Evolutionary conservation across 2,797 vertebrate species (phyloP), one percentile per base, ranked within the genome.

Genomic region (Acanthurus leucopareius): DNA sequence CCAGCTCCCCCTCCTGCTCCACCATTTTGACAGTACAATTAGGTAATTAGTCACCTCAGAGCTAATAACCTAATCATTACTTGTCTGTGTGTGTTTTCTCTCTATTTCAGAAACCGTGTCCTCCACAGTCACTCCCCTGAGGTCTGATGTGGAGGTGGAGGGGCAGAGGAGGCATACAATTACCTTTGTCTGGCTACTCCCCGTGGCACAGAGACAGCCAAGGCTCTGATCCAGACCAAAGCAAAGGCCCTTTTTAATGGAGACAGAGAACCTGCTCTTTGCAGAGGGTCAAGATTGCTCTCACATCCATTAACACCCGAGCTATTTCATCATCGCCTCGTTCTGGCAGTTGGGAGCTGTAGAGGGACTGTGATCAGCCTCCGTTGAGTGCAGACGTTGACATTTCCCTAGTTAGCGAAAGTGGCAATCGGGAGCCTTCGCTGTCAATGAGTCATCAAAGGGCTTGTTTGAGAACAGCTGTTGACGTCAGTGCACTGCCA

Each of bases 41-140:
- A 94, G 92, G 74, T 93, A 94, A 95, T 96, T 96, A 95, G 94
- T 93, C 89, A 94, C 93, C 91, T 88, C 75, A 1, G 64, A 45
- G 76, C 90, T 95, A 95, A 96, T 95, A 93, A 94, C 89, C 92
- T 94, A 93, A 95, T 95, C 91, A 95, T 93, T 83, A 86, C 88
- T 85, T 84, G 91, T 88, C 91, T 83, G 78, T 79, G 86, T 83
- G 91, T 88, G 84, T 88, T 88, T 86, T 85, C 91, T 89, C 87
- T 92, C 80, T 15, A 82, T 92, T 92, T 93, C 83, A 85, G 87
- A 93, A 88, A 56, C 73, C 19, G 5, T 84, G 88, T 93, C 87
- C 68, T 93, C 90, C 86, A 75, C 66, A 45, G 86, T 76, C 67
- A 3, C 77, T 90, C 93, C 92, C 91, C 19, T 15, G 86, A 72